Conservation (phyloP, 2,797 vertebrate genomes). For the Cephalopachus bancanus region DNA sequence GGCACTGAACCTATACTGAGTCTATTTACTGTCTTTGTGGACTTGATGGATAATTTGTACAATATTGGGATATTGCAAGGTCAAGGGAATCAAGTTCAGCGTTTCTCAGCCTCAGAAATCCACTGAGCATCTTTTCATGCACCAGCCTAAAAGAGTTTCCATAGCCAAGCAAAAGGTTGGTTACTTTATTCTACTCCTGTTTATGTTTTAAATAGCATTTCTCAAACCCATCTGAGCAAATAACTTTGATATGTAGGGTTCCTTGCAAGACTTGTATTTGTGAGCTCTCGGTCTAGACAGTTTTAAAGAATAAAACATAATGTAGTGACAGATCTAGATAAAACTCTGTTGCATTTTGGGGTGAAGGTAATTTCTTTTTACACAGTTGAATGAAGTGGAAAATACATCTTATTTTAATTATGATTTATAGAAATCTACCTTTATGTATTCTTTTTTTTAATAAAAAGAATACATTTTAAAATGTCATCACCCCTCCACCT, state of each 20-base stretch:
- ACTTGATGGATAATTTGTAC: not conserved
- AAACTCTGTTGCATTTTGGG: not conserved
- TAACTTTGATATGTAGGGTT: not conserved
- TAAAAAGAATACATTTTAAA: not conserved
- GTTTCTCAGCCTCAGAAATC: not conserved
- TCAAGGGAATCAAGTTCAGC: not conserved
- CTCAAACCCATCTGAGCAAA: not conserved
- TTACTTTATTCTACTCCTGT: not conserved
- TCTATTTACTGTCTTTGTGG: not conserved
- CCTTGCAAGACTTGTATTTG: not conserved
- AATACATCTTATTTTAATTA: not conserved
- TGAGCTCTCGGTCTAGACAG: not conserved
- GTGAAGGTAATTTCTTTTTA: not conserved
- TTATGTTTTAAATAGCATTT: not conserved
- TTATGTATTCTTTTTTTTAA: slow-evolving; percentile 11
- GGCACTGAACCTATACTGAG: not conserved
- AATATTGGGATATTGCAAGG: not conserved
- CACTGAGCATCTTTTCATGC: not conserved
- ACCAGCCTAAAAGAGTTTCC: not conserved
- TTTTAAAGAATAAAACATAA: slow-evolving; percentile 38
- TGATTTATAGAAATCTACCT: slow-evolving; percentile 52
- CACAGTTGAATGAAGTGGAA: slow-evolving; percentile 20
- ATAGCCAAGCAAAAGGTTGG: not conserved
- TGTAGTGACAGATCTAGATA: not conserved
- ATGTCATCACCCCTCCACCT: not conserved